phyloP scores from a whole-genome alignment of 2,888 invertebrate genomes.

The Ormyrus nitidulus region DNA sequence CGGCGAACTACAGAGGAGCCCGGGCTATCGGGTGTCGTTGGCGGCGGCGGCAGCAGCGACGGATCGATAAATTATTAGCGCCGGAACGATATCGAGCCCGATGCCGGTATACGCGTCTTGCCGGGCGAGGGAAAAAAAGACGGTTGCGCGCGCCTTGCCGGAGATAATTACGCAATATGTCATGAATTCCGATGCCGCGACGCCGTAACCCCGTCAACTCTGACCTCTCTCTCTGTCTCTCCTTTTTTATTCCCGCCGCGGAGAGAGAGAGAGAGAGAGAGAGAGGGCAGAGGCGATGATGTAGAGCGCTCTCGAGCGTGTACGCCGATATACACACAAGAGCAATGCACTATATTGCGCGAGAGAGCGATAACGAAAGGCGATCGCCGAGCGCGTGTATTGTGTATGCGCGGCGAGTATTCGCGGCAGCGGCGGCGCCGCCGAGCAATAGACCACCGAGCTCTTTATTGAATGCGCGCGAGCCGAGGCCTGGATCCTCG shows the following conservation, averaged over 20 bases:
- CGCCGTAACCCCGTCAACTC: slow-evolving; percentile 52
- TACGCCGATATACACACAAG: neutral
- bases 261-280: neutral
- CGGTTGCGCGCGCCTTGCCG: neutral
- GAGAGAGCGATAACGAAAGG: slow-evolving; percentile 37
- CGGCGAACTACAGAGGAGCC: neutral
- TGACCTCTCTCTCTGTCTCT: slow-evolving; percentile 35
- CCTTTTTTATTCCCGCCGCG: slow-evolving; percentile 11
- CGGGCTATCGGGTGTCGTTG: neutral
- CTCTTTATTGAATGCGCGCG: slow-evolving; percentile 13
- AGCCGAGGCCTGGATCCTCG: neutral
- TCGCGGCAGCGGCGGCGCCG: neutral
- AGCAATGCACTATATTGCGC: neutral
- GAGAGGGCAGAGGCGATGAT: neutral
- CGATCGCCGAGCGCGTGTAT: slow-evolving; percentile 26
- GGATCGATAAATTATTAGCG: slow-evolving; percentile 54
- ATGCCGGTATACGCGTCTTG: neutral
- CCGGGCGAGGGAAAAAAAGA: slow-evolving; percentile 14
- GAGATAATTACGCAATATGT: slow-evolving; percentile 55
- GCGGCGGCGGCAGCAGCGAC: slow-evolving; percentile 2
- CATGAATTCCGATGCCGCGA: slow-evolving; percentile 41
- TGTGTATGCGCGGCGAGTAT: slow-evolving; percentile 8
- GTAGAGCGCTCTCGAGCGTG: slow-evolving; percentile 30
- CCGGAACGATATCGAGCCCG: slow-evolving; percentile 10
- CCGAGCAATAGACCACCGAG: neutral